Percentiles rank a stretch among this genome's conserved stretches.
Evolutionary conservation across 2,797 vertebrate species (phyloP).

Genomic region (Chloroceryle inda): DNA sequence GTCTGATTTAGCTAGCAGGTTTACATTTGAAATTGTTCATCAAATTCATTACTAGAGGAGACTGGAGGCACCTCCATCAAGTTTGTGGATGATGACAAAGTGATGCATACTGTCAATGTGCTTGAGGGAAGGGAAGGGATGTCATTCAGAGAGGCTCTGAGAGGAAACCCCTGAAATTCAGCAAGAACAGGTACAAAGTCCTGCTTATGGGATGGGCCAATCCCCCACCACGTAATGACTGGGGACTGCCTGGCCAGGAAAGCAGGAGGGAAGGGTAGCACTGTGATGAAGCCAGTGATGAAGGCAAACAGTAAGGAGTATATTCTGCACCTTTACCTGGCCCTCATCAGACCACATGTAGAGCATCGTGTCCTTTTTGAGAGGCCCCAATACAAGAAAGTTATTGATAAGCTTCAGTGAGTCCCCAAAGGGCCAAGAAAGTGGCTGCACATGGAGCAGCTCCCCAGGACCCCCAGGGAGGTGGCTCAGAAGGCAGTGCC

Average conservation of each 20-base stretch:
- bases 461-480: not conserved
- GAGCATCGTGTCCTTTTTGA: fast-evolving
- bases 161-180: not conserved
- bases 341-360: not conserved
- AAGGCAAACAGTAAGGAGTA: not conserved
- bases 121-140: not conserved
- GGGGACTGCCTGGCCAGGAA: not conserved
- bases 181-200: not conserved
- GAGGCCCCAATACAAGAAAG: not conserved
- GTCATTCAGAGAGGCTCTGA: not conserved
- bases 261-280: not conserved
- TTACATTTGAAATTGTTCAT: not conserved
- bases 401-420: not conserved
- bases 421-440: not conserved
- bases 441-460: not conserved
- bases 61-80: not conserved
- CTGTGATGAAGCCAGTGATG: not conserved
- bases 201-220: not conserved
- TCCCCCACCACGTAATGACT: not conserved
- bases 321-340: not conserved
- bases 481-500: not conserved
- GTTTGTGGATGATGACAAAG: not conserved
- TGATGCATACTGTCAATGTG: fast-evolving
- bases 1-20: not conserved
- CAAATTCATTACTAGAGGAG: not conserved